Evolutionary conservation across 1,140 invertebrate species (phyloP).

Genomic region (Anastrepha ludens): DNA sequence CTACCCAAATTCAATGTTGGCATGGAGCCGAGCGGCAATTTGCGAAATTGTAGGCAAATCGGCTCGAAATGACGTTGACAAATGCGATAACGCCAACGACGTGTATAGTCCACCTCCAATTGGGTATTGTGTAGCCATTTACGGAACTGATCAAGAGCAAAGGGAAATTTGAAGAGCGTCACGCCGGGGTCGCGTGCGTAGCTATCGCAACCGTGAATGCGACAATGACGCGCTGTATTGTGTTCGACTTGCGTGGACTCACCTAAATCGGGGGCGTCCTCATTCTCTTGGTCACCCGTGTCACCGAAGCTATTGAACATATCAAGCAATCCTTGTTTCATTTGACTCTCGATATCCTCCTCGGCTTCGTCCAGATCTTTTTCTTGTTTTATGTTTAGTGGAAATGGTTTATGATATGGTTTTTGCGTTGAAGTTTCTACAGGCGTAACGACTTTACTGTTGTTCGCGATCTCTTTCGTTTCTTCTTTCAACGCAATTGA

Average conservation of each 20-base stretch:
- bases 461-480: not conserved
- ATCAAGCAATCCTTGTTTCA: slow-evolving; percentile 39
- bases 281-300: not conserved
- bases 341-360: slow-evolving; percentile 1
- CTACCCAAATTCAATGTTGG: slow-evolving; percentile 66
- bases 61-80: slow-evolving; percentile 65
- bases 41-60: slow-evolving; percentile 61
- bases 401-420: slow-evolving; percentile 28
- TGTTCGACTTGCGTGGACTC: not conserved
- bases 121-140: slow-evolving; percentile 70
- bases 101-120: slow-evolving; percentile 61
- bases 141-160: slow-evolving; percentile 57
- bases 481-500: not conserved
- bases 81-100: slow-evolving; percentile 67
- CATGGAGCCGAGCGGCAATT: slow-evolving; percentile 61
- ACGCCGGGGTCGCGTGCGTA: slow-evolving; percentile 54
- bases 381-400: slow-evolving; percentile 25
- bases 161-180: slow-evolving; percentile 66
- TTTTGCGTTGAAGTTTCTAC: not conserved
- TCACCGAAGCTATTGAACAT: slow-evolving; percentile 39
- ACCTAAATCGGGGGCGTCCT: not conserved
- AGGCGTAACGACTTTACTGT: not conserved
- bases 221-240: slow-evolving; percentile 57
- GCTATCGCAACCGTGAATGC: slow-evolving; percentile 63
- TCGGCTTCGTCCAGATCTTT: not conserved